Evolutionary conservation across 2,797 vertebrate species (phyloP).

Genomic region (Danionella dracula): DNA sequence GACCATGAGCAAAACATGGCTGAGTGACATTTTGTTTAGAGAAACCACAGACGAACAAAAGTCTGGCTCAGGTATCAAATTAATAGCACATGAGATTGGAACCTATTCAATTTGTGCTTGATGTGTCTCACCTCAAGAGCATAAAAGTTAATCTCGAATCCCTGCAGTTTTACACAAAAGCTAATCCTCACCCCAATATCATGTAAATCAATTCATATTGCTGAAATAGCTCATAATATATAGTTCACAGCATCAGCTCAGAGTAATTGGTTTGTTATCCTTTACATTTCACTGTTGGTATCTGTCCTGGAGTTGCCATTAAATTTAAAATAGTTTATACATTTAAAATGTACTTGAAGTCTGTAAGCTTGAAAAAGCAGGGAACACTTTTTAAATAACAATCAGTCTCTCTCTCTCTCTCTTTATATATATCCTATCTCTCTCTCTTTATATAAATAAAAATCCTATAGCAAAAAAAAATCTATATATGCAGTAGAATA

Average conservation of each 20-base stretch:
- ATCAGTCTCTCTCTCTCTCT: too few relatives aligned
- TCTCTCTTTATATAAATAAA: too few relatives aligned
- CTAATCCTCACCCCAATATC: slow-evolving; percentile 43
- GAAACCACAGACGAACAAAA: slow-evolving; percentile 10
- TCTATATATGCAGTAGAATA: too few relatives aligned
- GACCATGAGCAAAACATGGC: not conserved
- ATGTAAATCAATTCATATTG: slow-evolving; percentile 45
- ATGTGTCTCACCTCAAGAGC: slow-evolving; percentile 42
- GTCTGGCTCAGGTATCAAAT: slow-evolving; percentile 10
- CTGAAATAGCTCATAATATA: slow-evolving; percentile 48
- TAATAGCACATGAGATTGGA: slow-evolving; percentile 5
- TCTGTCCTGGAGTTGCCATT: not conserved
- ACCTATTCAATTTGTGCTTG: slow-evolving; percentile 13
- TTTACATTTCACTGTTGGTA: not conserved
- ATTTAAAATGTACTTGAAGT: not conserved
- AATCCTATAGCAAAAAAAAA: too few relatives aligned
- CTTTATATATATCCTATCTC: too few relatives aligned
- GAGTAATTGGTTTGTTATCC: not conserved
- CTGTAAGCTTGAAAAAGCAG: too few relatives aligned
- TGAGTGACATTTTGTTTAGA: slow-evolving; percentile 22
- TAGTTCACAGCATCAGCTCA: slow-evolving; percentile 25
- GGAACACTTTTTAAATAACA: too few relatives aligned
- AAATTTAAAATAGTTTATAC: not conserved
- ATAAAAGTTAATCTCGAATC: slow-evolving; percentile 55
- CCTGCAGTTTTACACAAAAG: slow-evolving; percentile 46